Evolutionary conservation across 2,113 vertebrate genomes (phyloP).

Genomic region (Chaenogobius annularis): DNA sequence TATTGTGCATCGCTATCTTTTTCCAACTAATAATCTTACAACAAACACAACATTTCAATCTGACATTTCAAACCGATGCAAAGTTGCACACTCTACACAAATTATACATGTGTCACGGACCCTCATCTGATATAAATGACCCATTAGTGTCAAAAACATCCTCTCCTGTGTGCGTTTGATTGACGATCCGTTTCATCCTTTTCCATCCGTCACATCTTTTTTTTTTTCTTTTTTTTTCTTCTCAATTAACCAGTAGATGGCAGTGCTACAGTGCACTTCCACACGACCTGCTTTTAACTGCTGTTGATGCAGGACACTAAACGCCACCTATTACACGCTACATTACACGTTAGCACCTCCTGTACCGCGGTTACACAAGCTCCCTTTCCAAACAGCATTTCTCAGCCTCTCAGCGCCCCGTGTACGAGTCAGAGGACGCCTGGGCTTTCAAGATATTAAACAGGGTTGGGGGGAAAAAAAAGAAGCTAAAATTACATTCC

Average conservation of each 20-base stretch:
- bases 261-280: conserved; percentile 44
- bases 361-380: conserved; percentile 55
- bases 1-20: no score
- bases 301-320: conserved; percentile 54
- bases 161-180: neutral
- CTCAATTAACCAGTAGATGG: conserved; percentile 59
- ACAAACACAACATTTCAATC: neutral
- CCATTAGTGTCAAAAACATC: conserved; percentile 21
- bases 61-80: neutral
- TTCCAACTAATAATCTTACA: neutral
- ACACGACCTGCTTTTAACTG: conserved; percentile 23
- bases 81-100: no score
- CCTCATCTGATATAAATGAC: conserved; percentile 6
- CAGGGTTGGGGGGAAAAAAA: neutral
- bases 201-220: conserved; percentile 7
- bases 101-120: neutral
- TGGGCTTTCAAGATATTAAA: conserved; percentile 35
- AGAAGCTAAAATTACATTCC: neutral
- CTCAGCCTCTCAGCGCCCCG: conserved; percentile 40
- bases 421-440: conserved; percentile 25
- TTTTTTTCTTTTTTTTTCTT: conserved; percentile 14
- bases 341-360: conserved; percentile 63
- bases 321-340: conserved; percentile 62
- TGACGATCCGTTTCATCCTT: conserved; percentile 6
- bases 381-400: conserved; percentile 54